These are phyloP conservation scores for Psittacula derbiana DNA, from an alignment of 2,797 vertebrate genomes.

Conservation along the genomic window DNA sequence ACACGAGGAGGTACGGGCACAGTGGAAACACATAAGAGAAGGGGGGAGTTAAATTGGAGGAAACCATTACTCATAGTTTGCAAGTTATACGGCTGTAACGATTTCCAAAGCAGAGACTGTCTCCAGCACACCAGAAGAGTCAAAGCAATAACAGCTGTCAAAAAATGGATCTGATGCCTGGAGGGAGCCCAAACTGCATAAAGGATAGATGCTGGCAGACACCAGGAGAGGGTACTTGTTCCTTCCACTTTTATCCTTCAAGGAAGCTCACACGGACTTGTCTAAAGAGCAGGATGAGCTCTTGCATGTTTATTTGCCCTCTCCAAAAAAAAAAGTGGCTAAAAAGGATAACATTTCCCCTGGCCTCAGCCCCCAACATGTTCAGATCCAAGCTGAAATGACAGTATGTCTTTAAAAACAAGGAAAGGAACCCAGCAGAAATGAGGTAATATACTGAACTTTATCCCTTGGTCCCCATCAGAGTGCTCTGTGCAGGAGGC, in stretches of 20 bases:
- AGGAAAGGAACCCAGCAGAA: neutral
- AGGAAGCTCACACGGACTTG: neutral
- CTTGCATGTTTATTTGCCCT: neutral
- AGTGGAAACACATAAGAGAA: neutral
- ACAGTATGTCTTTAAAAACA: neutral
- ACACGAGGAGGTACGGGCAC: neutral
- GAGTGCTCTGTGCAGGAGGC: neutral
- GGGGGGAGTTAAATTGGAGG: neutral
- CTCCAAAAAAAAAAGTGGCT: neutral
- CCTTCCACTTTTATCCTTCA: neutral
- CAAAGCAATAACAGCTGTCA: neutral
- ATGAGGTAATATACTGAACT: neutral
- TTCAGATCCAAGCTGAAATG: neutral
- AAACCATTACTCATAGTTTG: slow-evolving; percentile 16
- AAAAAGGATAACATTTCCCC: neutral
- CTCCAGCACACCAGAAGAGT: neutral
- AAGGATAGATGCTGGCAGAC: neutral
- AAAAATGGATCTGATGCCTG: neutral
- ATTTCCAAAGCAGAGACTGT: slow-evolving; percentile 30
- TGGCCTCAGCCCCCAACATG: neutral
- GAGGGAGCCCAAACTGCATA: neutral
- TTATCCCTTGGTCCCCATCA: neutral
- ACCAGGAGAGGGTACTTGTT: neutral
- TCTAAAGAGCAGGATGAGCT: neutral
- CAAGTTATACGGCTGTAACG: neutral